A percentile compares a stretch with the other conserved stretches of the same genome.
phyloP scores from a whole-genome alignment of 2,113 vertebrate species.

The Typhlomys cinereus region DNA sequence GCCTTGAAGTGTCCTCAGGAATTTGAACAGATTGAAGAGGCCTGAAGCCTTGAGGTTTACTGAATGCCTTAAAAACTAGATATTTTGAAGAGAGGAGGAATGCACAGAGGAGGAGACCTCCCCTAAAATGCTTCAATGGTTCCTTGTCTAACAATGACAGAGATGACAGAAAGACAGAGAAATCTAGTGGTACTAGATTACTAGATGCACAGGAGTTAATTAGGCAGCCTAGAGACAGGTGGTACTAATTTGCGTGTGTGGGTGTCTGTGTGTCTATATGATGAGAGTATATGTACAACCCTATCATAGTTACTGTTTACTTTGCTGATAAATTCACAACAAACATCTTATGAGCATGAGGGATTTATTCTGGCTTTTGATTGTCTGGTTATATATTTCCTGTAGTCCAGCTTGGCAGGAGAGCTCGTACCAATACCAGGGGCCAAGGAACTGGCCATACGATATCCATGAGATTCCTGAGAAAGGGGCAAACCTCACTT shows the following conservation, averaged over 20 bases:
- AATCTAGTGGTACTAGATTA: background rate
- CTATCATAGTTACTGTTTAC: too few relatives aligned
- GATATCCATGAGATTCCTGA: too few relatives aligned
- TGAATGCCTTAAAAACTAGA: slow-evolving; percentile 44
- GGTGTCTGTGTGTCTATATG: too few relatives aligned
- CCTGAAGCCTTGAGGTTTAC: slow-evolving; percentile 57
- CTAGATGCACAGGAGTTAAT: background rate
- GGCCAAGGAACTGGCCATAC: too few relatives aligned
- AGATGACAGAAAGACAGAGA: background rate
- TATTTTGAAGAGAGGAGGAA: slow-evolving; percentile 51
- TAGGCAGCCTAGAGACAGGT: background rate
- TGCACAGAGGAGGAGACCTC: background rate
- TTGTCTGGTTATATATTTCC: too few relatives aligned
- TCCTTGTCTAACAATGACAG: background rate
- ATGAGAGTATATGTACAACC: too few relatives aligned
- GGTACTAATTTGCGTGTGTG: background rate
- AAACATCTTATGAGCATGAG: too few relatives aligned
- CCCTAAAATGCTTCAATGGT: background rate
- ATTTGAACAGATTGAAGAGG: slow-evolving; percentile 66
- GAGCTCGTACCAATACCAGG: too few relatives aligned
- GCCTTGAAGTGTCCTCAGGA: slow-evolving; percentile 59
- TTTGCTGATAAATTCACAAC: too few relatives aligned
- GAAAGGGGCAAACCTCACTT: too few relatives aligned
- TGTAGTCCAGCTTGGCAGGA: too few relatives aligned
- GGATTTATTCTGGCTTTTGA: too few relatives aligned